Conservation (phyloP, 2,797 vertebrate genomes). For the Chaetophractus vellerosus region DNA sequence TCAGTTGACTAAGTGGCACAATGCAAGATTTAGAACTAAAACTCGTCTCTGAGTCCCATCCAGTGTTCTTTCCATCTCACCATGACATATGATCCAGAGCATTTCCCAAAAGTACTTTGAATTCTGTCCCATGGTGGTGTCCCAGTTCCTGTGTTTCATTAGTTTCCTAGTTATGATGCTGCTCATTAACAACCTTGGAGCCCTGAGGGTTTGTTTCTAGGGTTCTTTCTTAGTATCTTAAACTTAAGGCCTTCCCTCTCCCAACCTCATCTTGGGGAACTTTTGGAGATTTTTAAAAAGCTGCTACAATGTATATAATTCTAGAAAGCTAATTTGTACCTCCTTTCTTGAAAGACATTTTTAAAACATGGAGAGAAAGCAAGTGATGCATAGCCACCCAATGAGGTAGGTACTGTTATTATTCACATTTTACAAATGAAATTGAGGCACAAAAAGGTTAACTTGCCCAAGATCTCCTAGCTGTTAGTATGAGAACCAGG, state of each 20-base stretch:
- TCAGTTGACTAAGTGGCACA: background rate
- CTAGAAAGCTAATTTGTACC: slow-evolving; percentile 64
- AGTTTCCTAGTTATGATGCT: background rate
- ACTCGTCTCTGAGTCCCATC: background rate
- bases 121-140: background rate
- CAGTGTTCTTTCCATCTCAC: background rate
- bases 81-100: background rate
- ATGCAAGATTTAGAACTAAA: slow-evolving; percentile 4
- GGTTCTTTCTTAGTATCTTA: slow-evolving; percentile 18
- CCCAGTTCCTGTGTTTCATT: background rate
- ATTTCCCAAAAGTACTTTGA: slow-evolving; percentile 46
- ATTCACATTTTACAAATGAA: slow-evolving; percentile 59
- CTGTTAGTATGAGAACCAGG: background rate
- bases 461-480: background rate
- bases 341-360: slow-evolving; percentile 65
- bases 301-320: slow-evolving; percentile 38
- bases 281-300: background rate
- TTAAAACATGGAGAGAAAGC: slow-evolving; percentile 60
- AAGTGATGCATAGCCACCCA: background rate
- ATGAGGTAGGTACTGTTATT: slow-evolving; percentile 2
- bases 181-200: background rate
- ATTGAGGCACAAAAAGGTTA: slow-evolving; percentile 6
- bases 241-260: background rate
- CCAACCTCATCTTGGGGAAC: background rate
- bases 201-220: background rate